A percentile compares a stretch with the other conserved stretches of the same genome.
These are phyloP conservation scores for Calypte anna DNA, from an alignment of 2,113 vertebrate genomes.

Conservation along the genomic window DNA sequence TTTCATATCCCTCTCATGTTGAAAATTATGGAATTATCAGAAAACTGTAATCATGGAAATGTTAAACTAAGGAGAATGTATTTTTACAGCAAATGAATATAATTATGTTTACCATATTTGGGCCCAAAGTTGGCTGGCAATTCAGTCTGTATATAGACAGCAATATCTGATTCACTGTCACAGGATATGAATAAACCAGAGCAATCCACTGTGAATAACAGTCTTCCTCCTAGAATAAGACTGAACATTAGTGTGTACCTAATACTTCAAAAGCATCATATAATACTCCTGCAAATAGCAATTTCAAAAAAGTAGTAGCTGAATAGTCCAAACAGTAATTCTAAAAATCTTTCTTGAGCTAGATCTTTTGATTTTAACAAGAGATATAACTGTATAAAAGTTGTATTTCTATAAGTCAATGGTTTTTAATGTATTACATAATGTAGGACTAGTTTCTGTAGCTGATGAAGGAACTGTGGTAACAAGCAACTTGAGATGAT, in stretches of 20 bases:
- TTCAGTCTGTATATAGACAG: constrained; percentile 56
- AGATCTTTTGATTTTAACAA: not conserved
- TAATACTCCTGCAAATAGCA: not conserved
- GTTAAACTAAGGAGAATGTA: constrained; percentile 59
- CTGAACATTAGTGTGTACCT: not conserved
- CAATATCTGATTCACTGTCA: constrained; percentile 68
- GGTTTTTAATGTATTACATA: not conserved
- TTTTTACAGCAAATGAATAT: constrained; percentile 66
- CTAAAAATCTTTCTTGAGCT: not conserved
- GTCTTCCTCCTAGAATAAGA: constrained; percentile 6
- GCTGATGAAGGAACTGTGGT: constrained; percentile 6
- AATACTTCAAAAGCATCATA: not conserved
- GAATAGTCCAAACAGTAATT: not conserved
- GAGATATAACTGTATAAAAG: not conserved
- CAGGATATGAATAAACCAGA: constrained; percentile 67
- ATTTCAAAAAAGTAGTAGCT: not conserved
- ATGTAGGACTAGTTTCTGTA: not conserved
- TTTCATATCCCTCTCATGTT: constrained; percentile 59
- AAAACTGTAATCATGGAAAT: constrained; percentile 71
- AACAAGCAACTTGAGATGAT: not conserved
- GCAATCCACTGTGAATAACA: constrained; percentile 39
- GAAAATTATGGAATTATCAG: constrained; percentile 69
- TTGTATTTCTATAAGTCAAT: not conserved
- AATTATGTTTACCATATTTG: constrained; percentile 71
- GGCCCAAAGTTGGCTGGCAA: constrained; percentile 49